Conservation (phyloP, 2,113 vertebrate genomes). For the Gobius niger region DNA sequence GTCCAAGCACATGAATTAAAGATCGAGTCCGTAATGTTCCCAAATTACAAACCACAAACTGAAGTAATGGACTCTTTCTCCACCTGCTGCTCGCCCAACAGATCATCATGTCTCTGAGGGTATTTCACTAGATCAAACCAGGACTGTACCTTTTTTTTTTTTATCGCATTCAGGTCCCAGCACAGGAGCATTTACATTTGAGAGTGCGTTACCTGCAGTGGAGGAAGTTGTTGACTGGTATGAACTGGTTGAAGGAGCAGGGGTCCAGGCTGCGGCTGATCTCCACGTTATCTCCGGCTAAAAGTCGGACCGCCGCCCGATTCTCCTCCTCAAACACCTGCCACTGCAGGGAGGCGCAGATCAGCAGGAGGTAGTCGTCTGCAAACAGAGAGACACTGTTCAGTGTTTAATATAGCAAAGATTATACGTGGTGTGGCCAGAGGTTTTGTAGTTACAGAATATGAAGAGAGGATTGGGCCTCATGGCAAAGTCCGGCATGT, state of each 20-base stretch:
- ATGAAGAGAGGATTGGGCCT: slow-evolving; percentile 75
- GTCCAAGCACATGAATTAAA: slow-evolving; percentile 40
- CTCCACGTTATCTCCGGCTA: slow-evolving; percentile 73
- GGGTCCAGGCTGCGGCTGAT: slow-evolving; percentile 73
- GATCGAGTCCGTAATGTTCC: slow-evolving; percentile 43
- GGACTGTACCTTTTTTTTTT: too few species aligned
- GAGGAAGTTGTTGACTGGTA: slow-evolving; percentile 71
- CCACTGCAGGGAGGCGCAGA: slow-evolving; percentile 79
- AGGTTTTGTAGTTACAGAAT: slow-evolving; percentile 67
- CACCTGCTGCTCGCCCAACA: slow-evolving; percentile 15
- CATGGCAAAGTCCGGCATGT: slow-evolving; percentile 79
- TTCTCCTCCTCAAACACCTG: slow-evolving; percentile 80
- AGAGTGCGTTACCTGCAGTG: slow-evolving; percentile 60
- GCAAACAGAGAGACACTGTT: slow-evolving; percentile 16
- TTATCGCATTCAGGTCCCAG: too few species aligned
- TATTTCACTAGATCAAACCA: too few species aligned
- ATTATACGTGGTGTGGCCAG: neutral
- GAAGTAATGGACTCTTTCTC: slow-evolving; percentile 17
- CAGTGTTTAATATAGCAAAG: neutral
- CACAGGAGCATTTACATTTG: too few species aligned
- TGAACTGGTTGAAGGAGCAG: slow-evolving; percentile 67
- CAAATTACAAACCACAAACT: slow-evolving; percentile 43
- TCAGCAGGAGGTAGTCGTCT: slow-evolving; percentile 79
- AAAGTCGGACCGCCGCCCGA: slow-evolving; percentile 51
- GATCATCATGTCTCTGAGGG: too few species aligned